phyloP scores from a whole-genome alignment of 1,140 invertebrate species.

The Cylas formicarius region DNA sequence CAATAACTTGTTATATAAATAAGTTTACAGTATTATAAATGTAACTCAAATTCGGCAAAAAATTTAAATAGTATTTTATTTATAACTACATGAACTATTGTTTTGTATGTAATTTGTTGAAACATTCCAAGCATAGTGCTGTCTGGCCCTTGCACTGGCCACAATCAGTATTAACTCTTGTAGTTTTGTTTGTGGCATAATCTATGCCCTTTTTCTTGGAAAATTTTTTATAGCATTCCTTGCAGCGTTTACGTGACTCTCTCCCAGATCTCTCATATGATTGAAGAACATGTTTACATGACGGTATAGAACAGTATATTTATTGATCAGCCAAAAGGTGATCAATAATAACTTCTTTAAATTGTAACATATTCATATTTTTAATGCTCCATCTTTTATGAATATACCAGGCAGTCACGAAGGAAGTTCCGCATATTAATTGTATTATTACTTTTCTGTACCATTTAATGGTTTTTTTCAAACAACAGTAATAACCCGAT shows the following conservation, averaged over 20 bases:
- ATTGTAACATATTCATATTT: neutral
- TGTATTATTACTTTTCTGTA: conserved; percentile 7
- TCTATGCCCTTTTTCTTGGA: neutral
- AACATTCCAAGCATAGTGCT: conserved; percentile 6
- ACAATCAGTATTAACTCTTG: conserved; percentile 6
- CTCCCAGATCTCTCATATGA: neutral
- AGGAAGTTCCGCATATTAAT: conserved; percentile 6
- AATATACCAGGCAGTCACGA: conserved; percentile 8
- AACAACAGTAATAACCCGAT: neutral
- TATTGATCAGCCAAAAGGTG: neutral
- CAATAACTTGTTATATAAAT: too few relatives aligned
- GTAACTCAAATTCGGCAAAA: too few relatives aligned
- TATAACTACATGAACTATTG: too few relatives aligned
- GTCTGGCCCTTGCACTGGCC: conserved; percentile 4
- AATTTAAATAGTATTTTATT: too few relatives aligned
- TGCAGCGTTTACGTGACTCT: conserved; percentile 2
- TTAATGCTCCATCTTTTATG: conserved; percentile 1
- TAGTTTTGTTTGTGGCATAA: conserved; percentile 8
- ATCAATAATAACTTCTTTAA: conserved; percentile 4
- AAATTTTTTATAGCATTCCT: conserved; percentile 6
- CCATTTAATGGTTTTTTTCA: conserved; percentile 10
- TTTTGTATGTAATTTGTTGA: conserved; percentile 5
- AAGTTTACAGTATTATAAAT: too few relatives aligned
- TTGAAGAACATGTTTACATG: conserved; percentile 4
- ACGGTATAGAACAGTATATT: neutral